A percentile compares a stretch with the other conserved stretches of the same genome.
These are phyloP conservation scores for Lithophane socia DNA, from an alignment of 2,888 invertebrate genomes.

Conservation along the genomic window DNA sequence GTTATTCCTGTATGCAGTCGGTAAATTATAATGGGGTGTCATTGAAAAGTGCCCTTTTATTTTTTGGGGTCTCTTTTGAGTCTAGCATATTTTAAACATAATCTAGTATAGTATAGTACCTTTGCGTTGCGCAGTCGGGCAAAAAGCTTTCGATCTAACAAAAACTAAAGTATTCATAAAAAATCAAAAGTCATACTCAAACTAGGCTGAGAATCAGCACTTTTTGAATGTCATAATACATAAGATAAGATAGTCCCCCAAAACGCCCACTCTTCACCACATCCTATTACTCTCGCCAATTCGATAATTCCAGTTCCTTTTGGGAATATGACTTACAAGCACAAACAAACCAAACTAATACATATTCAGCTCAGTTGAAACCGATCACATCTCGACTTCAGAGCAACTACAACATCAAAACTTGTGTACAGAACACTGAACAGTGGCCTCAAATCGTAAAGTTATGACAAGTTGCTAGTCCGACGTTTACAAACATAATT, in stretches of 20 bases:
- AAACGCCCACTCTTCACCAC: not conserved
- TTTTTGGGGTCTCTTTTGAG: not conserved
- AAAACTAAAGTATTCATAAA: too few species aligned
- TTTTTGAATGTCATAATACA: not conserved
- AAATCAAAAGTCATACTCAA: not conserved
- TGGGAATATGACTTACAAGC: not conserved
- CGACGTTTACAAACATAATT: slow-evolving; percentile 19
- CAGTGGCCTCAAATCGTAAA: slow-evolving; percentile 15
- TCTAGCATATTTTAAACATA: not conserved
- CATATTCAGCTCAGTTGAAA: slow-evolving; percentile 25
- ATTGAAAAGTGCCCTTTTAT: slow-evolving; percentile 21
- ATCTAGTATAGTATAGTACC: not conserved
- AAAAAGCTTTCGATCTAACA: too few species aligned
- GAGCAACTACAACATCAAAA: slow-evolving; percentile 3
- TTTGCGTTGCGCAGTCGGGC: too few species aligned
- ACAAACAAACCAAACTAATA: slow-evolving; percentile 12
- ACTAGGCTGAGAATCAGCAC: not conserved
- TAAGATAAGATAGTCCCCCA: not conserved
- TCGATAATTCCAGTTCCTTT: not conserved
- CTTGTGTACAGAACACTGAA: not conserved
- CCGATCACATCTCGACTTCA: not conserved
- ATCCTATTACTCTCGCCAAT: not conserved
- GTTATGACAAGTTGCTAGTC: slow-evolving; percentile 39
- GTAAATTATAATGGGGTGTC: slow-evolving; percentile 25
- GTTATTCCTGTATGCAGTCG: slow-evolving; percentile 28